Base-by-base conservation (phyloP, 2,113 vertebrate genomes). In the Hippocampus abdominalis region DNA sequence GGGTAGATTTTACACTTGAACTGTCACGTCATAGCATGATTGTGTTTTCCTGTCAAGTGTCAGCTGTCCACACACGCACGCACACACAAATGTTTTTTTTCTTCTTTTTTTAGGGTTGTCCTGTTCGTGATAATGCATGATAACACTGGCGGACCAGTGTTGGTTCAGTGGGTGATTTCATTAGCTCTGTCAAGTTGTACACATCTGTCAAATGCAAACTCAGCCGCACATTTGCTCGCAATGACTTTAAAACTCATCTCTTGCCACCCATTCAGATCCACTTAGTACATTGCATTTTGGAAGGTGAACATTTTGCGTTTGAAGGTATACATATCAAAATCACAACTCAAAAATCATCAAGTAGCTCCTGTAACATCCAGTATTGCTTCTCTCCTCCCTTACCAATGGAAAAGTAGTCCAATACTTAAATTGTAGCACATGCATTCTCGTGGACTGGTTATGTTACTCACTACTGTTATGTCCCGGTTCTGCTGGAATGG, bases 21-120 rank as follows among this genome's bases (percentile, higher is more conserved):
- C 80, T 80, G 83, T 91, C 72, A 65, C 77, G 80, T 91, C 84
- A 88, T 71, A 72, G 91, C 91, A 92, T 92, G 90, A 87, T 87
- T 83, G 80, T 84, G 85, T 89, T 89, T 84, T 86, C 78, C 81
- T 88, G 84, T 89, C 82, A 87, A 88, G 86, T 79, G 75, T 89
- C 82, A 87, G 88, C 86, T 79, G 76, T 87, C 83, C 29, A 75
- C 69, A 87, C 84, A 64, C 77, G 66, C 64, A 15, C 36, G 53
- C 9, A 25, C n/a, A 51, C 70, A 20, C 68, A 42, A 69, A 71
- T 56, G 61, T 59, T 36, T 0, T 36, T 36, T 36, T 32, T 64
- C 53, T 56, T 32, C 11, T 84, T 90, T 80, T 13, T 21, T 81
- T 87, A 76, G 48, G 63, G 77, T 86, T 72, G 71, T 48, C 82